Base-by-base conservation (phyloP, 2,888 invertebrate genomes). In the Drosophila cyrtoloma region DNA sequence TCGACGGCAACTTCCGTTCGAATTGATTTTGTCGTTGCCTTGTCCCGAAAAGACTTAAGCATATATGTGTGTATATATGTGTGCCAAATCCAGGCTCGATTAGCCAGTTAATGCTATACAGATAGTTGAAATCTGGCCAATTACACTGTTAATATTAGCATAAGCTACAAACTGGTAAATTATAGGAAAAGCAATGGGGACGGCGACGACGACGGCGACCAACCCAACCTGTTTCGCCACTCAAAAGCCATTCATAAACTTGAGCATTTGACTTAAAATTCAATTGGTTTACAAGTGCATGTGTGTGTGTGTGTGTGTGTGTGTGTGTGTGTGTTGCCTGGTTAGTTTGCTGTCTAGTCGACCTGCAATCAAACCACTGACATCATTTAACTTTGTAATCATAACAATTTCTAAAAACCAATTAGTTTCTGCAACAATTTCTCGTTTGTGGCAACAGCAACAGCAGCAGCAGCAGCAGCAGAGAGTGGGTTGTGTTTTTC, bases 381-480 rank as follows among this genome's bases (percentile, higher is more conserved):
- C 86, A 86, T 75, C 90, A 85, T 88, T 86, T 90, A 88, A 86
- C 81, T 86, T 83, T 83, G 89, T 88, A 88, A 90, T 88, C 86
- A 90, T 84, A 90, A 90, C 86, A 90, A 90, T 88, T 90, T 86
- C 89, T 73, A 81, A 89, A 89, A 86, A 81, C 81, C 90, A 88
- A 90, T 86, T 86, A 83, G 89, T 79, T 78, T 65, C 28, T 56
- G 68, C 67, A 65, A 50, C 67, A 65, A 63, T 68, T 70, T 80
- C 77, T 71, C 56, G 71, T 80, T 71, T 64, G 39, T 33, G 39
- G 50, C 53, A 32, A 33, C 51, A 44, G 50, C 53, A 32, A 33
- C 51, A 44, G 22, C 51, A 44, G 26, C 71, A 58, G 52, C 51
- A 52, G 50, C 53, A 32, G 32, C 55, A 55, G 56, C 51, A 44